Evolutionary conservation across 2,797 vertebrate species (phyloP), one percentile per base, ranked within the genome.

Genomic region (Lutjanus campechanus): DNA sequence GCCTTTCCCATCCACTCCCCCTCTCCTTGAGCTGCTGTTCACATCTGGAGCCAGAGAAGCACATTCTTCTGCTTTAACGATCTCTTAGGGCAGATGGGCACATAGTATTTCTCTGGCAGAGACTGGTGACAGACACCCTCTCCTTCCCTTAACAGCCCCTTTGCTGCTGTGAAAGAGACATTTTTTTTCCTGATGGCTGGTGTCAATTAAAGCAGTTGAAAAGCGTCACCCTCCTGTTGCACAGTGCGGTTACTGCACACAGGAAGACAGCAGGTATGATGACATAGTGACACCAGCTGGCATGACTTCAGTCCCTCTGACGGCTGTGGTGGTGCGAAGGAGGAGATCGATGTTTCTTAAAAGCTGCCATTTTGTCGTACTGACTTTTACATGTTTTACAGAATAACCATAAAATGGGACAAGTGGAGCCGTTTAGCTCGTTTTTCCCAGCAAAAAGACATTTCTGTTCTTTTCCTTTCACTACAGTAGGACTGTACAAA

Each of bases 161-260:
- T 55, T 63, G 55, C 73, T 69, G 17, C 77, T 43, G 6, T 29
- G 70, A 83, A 68, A 69, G 16, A 77, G n/a, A 12, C 25, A 47
- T 81, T 76, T 74, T 62, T 68, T 11, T n/a, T 20, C 9, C 46
- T 67, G 76, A 72, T 61, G 74, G 74, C 53, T 58, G 17, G 49
- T 76, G 76, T 75, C 85, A 92, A 84, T 84, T 85, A 87, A 72
- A 77, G 76, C 47, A 5, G 69, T 2, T 71, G 73, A 54, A 80
- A 86, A 83, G 40, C 53, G 73, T 70, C 75, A 69, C 25, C 49
- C 55, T 41, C 61, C 65, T 75, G 73, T 17, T 69, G 69, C 62
- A 69, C 43, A 58, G 60, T 47, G 53, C 50, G 65, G 44, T 85
- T 71, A 64, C 56, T 50, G 43, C 41, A 72, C 63, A 36, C 61